These are phyloP conservation scores for Peromyscus leucopus DNA, from an alignment of 2,113 vertebrate genomes.

Conservation along the genomic window DNA sequence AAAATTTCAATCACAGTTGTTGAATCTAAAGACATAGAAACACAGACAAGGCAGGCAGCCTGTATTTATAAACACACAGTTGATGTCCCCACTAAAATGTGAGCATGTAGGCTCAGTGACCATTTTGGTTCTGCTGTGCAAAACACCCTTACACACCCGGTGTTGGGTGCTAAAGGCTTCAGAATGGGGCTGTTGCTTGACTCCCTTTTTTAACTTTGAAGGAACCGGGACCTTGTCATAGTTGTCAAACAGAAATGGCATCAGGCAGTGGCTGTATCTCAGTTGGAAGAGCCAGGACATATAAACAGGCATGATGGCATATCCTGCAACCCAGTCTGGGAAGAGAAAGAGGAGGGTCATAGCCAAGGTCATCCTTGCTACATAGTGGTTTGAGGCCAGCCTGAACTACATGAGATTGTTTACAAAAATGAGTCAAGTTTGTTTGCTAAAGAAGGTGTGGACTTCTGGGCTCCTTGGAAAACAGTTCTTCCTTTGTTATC, in stretches of 20 bases:
- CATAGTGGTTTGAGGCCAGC: not conserved
- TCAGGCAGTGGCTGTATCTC: not conserved
- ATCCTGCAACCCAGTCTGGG: not conserved
- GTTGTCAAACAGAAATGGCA: constrained; percentile 3
- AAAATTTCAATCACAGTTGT: not conserved
- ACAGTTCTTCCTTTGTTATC: not conserved
- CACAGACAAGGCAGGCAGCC: too few relatives aligned
- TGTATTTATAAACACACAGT: not conserved
- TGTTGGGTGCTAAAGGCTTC: not conserved
- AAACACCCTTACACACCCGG: not conserved
- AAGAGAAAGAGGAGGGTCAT: not conserved
- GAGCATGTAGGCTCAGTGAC: not conserved
- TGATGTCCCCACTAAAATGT: not conserved
- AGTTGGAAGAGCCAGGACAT: not conserved
- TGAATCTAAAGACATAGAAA: not conserved
- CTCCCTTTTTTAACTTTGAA: not conserved
- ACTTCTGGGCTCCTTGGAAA: not conserved
- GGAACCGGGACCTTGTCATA: not conserved
- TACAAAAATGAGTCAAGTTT: not conserved
- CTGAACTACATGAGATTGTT: not conserved
- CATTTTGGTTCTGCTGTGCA: not conserved
- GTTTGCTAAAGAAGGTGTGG: not conserved
- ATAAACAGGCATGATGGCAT: not conserved
- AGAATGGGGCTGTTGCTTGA: not conserved
- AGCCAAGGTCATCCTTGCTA: not conserved